phyloP scores from a whole-genome alignment of 2,888 invertebrate genomes.

The Tinea semifulvella region DNA sequence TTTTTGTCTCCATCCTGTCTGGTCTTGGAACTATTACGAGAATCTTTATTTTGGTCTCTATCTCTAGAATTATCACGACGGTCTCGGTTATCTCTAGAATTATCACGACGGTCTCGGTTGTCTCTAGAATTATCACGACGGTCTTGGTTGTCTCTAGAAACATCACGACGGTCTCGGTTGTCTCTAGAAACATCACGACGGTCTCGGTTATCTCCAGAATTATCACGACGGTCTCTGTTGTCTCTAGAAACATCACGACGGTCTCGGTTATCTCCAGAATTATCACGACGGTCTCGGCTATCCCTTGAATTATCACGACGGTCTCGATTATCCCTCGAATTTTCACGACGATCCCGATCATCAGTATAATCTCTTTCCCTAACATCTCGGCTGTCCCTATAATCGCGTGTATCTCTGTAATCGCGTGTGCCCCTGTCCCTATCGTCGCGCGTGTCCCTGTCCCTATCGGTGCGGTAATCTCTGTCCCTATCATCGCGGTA shows the following conservation, averaged over 20 bases:
- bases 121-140: no score
- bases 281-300: slow-evolving; percentile 7
- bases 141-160: slow-evolving; percentile 25
- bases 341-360: slow-evolving; percentile 20
- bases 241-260: slow-evolving; percentile 30
- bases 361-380: slow-evolving; percentile 23
- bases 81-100: slow-evolving; percentile 17
- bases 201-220: slow-evolving; percentile 37
- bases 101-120: slow-evolving; percentile 24
- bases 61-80: slow-evolving; percentile 13
- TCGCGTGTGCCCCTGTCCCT: slow-evolving; percentile 28
- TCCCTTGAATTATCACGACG: slow-evolving; percentile 18
- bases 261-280: slow-evolving; percentile 30
- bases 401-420: slow-evolving; percentile 24
- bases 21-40: not conserved
- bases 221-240: slow-evolving; percentile 45
- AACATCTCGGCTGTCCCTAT: slow-evolving; percentile 25
- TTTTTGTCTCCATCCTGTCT: slow-evolving; percentile 14
- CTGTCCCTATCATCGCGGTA: slow-evolving; percentile 47
- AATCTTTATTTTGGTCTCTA: slow-evolving; percentile 10
- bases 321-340: slow-evolving; percentile 16
- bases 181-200: slow-evolving; percentile 45
- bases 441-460: slow-evolving; percentile 23
- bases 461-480: slow-evolving; percentile 36
- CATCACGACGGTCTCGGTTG: no score